Base-by-base conservation (phyloP, 2,888 invertebrate genomes). In the Hetaerina titia region DNA sequence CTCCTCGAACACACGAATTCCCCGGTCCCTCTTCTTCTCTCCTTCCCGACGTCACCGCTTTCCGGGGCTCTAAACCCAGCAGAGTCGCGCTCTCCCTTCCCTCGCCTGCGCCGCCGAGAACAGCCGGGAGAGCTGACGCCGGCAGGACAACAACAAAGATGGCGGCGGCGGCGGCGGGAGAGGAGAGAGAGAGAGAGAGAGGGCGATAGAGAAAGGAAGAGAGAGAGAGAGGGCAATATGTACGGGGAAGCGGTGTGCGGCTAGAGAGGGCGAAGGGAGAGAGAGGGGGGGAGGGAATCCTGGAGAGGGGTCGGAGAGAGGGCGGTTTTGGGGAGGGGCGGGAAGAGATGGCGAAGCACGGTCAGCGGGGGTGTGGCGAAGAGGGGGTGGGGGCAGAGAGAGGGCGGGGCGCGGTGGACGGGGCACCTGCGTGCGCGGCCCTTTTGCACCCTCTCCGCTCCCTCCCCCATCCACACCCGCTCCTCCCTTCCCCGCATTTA, bases 301-400 rank as follows among this genome's bases (percentile, higher is more conserved):
- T 45, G 88, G 57, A 31, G 89, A 58, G 89, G 58, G 22, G 31
- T n/a, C 45, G 89, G 56, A 58, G 57, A 22, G 89, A 56, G 89
- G 22, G 63, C 22, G 60, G 90, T 25, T 25, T 11, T 63, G 58
- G 45, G 58, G 56, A 58, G 89, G 57, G 58, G 56, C 56, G 58
- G 89, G 89, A 89, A 89, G 92, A 31, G 64, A 92, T 69, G 92
- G 92, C 56, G 56, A 92, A 92, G 92, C 56, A 92, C 69, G 92
- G 92, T 92, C 92, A 92, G 92, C 92, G 92, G 92, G 92, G 92
- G 92, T 92, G 92, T 92, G 92, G 92, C 92, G 92, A 92, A 89
- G 58, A 15, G 69, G 69, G n/a, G 58, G 19, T n/a, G n/a, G 57
- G 56, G 22, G n/a, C 57, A 31, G 60, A 60, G 64, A 92, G 92